These are phyloP conservation scores for Umimayanthus kanabou DNA, from an alignment of 92 coral and sea anemone genomes.

Conservation along the genomic window DNA sequence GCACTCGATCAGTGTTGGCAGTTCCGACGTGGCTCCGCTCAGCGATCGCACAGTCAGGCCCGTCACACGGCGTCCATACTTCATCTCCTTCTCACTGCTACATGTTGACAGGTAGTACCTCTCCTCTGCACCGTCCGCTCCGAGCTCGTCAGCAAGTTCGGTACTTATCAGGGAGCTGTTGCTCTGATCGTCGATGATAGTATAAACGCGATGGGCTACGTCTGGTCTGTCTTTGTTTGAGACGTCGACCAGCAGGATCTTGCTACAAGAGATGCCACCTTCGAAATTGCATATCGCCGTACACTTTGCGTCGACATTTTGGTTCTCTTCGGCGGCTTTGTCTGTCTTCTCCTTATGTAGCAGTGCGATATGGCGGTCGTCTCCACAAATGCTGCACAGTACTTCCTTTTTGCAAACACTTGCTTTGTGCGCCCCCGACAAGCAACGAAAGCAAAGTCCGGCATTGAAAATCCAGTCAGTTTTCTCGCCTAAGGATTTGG, in stretches of 20 bases:
- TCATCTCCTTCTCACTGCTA: constrained; percentile 50
- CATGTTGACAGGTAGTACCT: constrained; percentile 60
- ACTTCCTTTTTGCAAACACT: constrained; percentile 11
- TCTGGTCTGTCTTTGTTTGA: constrained; percentile 7
- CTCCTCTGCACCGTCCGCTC: constrained; percentile 51
- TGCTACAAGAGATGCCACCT: constrained; percentile 31
- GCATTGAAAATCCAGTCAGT: constrained; percentile 59
- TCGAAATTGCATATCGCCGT: constrained; percentile 6
- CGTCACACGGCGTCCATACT: constrained; percentile 63
- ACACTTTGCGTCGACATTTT: constrained; percentile 6
- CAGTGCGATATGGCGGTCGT: constrained; percentile 38
- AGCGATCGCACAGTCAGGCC: constrained; percentile 32
- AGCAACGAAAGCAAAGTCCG: constrained; percentile 69
- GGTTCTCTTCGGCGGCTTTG: neutral
- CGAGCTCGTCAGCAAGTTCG: constrained; percentile 53
- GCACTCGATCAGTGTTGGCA: constrained; percentile 60
- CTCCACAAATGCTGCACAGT: constrained; percentile 42
- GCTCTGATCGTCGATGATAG: constrained; percentile 51
- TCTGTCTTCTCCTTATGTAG: constrained; percentile 34
- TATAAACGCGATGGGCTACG: constrained; percentile 16
- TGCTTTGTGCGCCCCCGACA: constrained; percentile 17
- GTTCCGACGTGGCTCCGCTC: constrained; percentile 34
- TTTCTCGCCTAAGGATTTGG: constrained; percentile 45
- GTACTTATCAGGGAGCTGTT: constrained; percentile 56
- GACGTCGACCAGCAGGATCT: constrained; percentile 33